Percentiles rank a stretch among this genome's conserved stretches.
Evolutionary conservation across 2,888 invertebrate species (phyloP).

Genomic region (Furcula furcula): DNA sequence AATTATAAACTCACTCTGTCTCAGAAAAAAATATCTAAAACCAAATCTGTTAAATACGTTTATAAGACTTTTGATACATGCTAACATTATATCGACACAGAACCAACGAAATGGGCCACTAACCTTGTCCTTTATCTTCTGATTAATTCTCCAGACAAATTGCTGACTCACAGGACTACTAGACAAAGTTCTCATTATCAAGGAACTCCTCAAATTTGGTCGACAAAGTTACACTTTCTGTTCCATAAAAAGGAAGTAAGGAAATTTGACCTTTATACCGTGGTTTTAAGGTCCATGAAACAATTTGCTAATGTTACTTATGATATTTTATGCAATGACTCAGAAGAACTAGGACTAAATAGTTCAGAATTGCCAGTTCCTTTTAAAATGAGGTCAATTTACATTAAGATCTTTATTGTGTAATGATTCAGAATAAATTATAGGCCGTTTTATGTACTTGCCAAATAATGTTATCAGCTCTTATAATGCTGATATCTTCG

Average conservation of each 20-base stretch:
- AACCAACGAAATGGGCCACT: too few species aligned
- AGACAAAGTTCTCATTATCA: slow-evolving; percentile 14
- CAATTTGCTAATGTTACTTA: not conserved
- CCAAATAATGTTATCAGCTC: too few species aligned
- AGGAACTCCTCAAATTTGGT: slow-evolving; percentile 16
- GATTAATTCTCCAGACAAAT: slow-evolving; percentile 28
- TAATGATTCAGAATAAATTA: too few species aligned
- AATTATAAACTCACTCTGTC: too few species aligned
- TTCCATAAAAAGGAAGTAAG: not conserved
- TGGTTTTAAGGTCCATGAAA: slow-evolving; percentile 1
- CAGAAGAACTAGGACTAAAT: slow-evolving; percentile 25
- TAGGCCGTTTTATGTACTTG: too few species aligned
- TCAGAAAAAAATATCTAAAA: too few species aligned
- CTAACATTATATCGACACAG: too few species aligned
- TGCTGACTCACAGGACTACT: slow-evolving; percentile 17
- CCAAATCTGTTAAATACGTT: too few species aligned
- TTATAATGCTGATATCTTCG: too few species aligned
- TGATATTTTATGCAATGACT: slow-evolving; percentile 14
- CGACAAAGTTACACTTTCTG: not conserved
- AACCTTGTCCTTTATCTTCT: slow-evolving; percentile 21
- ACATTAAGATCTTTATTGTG: slow-evolving; percentile 31
- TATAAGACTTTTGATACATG: too few species aligned
- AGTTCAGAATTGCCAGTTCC: slow-evolving; percentile 53
- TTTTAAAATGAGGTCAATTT: slow-evolving; percentile 54
- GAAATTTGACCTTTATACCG: slow-evolving; percentile 9